Evolutionary conservation across 2,797 vertebrate species (phyloP).

Genomic region (Rhabdophis nuchalis): DNA sequence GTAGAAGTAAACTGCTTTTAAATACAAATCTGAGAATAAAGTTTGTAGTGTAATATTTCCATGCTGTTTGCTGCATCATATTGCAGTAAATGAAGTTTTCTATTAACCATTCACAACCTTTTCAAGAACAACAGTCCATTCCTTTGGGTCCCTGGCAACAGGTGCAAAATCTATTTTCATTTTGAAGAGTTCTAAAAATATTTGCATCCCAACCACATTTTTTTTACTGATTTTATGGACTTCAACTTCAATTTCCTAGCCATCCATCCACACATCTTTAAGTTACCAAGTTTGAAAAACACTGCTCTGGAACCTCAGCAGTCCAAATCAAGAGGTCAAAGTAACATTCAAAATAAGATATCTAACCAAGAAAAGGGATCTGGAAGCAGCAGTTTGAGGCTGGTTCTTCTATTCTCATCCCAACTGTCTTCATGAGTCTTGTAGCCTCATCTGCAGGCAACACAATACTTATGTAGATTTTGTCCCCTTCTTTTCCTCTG

Average conservation of each 20-base stretch:
- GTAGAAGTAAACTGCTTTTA: constrained; percentile 20
- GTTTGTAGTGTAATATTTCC: not conserved
- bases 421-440: not conserved
- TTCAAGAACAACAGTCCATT: too few species aligned
- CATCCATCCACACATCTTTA: too few species aligned
- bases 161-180: too few species aligned
- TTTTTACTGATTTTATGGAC: too few species aligned
- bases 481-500: not conserved
- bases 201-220: too few species aligned
- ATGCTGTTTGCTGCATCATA: too few species aligned
- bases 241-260: too few species aligned
- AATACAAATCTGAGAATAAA: constrained; percentile 15
- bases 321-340: not conserved
- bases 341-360: not conserved
- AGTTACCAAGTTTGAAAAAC: too few species aligned
- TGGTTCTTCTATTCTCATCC: not conserved
- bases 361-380: not conserved
- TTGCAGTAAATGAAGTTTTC: too few species aligned
- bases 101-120: too few species aligned
- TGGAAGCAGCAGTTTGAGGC: not conserved
- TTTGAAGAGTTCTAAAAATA: too few species aligned
- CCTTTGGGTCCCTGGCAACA: too few species aligned
- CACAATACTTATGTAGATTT: not conserved
- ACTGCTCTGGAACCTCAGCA: not conserved
- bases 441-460: not conserved